phyloP scores from a whole-genome alignment of 2,888 invertebrate species.

The Ormyrus pomaceus region DNA sequence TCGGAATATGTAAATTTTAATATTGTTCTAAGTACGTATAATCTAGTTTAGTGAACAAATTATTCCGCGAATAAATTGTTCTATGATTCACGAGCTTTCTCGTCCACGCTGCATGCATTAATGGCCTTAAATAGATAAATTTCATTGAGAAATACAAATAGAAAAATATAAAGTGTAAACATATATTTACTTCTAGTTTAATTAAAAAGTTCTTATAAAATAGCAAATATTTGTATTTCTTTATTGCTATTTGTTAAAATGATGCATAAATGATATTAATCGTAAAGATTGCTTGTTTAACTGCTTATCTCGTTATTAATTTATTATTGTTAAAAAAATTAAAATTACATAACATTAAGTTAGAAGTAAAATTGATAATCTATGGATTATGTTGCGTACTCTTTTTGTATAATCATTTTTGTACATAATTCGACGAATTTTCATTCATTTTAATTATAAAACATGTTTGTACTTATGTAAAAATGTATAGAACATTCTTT shows the following conservation, averaged over 20 bases:
- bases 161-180: neutral
- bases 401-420: neutral
- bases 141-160: conserved; percentile 30
- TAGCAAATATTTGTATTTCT: neutral
- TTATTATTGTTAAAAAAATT: conserved; percentile 27
- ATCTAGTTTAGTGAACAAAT: conserved; percentile 11
- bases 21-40: conserved; percentile 39
- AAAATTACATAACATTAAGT: conserved; percentile 4
- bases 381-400: too few species aligned
- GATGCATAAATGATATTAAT: conserved; percentile 5
- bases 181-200: neutral
- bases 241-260: neutral
- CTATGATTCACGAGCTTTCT: neutral
- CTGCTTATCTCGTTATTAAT: conserved; percentile 27
- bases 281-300: conserved; percentile 5
- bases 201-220: neutral
- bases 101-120: conserved; percentile 9
- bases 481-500: conserved; percentile 30
- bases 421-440: neutral
- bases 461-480: conserved; percentile 15
- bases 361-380: neutral
- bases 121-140: neutral
- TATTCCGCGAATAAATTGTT: conserved; percentile 12
- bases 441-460: neutral
- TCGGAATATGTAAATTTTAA: conserved; percentile 3